Percentiles rank a stretch among this genome's conserved stretches.
Conservation (phyloP, 2,113 vertebrate species). For the Psilopsiagon aurifrons region DNA sequence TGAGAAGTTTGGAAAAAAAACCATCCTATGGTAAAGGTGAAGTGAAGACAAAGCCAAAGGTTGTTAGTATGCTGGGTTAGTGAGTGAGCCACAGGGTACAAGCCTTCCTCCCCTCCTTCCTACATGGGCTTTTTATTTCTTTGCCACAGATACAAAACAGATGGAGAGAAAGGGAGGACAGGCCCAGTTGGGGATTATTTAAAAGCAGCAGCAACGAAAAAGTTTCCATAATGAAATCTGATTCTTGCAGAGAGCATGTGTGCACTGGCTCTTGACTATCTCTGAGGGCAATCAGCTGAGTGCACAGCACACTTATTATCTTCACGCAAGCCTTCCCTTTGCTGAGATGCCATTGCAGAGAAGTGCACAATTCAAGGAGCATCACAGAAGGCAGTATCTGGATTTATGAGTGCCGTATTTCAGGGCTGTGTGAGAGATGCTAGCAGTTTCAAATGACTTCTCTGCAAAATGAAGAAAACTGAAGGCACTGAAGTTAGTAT, state of each 20-base stretch:
- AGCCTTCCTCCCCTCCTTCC: neutral
- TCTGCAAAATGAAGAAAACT: slow-evolving; percentile 22
- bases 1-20: neutral
- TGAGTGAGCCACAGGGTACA: neutral
- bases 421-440: neutral
- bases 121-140: neutral
- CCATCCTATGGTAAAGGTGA: slow-evolving; percentile 2
- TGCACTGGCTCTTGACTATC: neutral
- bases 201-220: slow-evolving; percentile 6
- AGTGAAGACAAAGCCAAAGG: neutral
- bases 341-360: neutral
- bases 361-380: neutral
- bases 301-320: neutral
- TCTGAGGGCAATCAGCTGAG: neutral
- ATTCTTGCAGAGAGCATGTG: neutral
- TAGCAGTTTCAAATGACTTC: neutral
- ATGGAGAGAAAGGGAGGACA: neutral
- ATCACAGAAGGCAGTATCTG: neutral
- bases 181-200: neutral
- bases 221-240: slow-evolving; percentile 23
- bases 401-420: slow-evolving; percentile 41
- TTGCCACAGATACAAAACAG: neutral
- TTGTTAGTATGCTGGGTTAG: neutral
- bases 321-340: neutral
- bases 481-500: neutral